A percentile compares a stretch with the other conserved stretches of the same genome.
These are phyloP conservation scores for Equus przewalskii DNA, from an alignment of 2,113 vertebrate genomes.

Conservation along the genomic window DNA sequence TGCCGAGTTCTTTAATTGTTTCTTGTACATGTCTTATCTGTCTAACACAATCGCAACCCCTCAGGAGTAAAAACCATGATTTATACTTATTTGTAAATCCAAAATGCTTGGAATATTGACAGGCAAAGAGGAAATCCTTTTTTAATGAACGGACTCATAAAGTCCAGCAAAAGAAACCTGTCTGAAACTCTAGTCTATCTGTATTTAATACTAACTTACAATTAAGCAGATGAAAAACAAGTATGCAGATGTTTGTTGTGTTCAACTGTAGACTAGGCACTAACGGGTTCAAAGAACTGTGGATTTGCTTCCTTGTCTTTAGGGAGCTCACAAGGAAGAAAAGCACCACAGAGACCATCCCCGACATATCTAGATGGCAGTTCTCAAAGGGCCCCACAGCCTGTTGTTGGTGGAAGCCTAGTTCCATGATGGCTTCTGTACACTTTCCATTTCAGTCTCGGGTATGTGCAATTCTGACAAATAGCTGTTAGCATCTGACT, in stretches of 20 bases:
- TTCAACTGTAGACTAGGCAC: neutral
- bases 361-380: neutral
- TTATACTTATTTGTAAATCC: slow-evolving; percentile 33
- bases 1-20: neutral
- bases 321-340: neutral
- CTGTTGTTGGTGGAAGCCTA: neutral
- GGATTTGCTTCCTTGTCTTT: neutral
- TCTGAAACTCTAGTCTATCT: slow-evolving; percentile 18
- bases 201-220: neutral
- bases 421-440: slow-evolving; percentile 33
- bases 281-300: neutral
- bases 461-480: slow-evolving; percentile 46
- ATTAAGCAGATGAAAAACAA: slow-evolving; percentile 37
- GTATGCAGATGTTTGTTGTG: slow-evolving; percentile 22
- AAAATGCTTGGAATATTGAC: neutral
- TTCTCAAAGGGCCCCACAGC: neutral
- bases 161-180: slow-evolving; percentile 51
- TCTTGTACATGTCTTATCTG: neutral
- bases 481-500: slow-evolving; percentile 33
- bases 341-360: neutral
- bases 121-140: slow-evolving; percentile 47
- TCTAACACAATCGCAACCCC: neutral
- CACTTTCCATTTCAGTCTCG: slow-evolving; percentile 69
- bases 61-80: slow-evolving; percentile 47
- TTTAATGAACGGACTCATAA: slow-evolving; percentile 39